Evolutionary conservation across 2,113 vertebrate species (phyloP).

Genomic region (Clarias macrocephalus): DNA sequence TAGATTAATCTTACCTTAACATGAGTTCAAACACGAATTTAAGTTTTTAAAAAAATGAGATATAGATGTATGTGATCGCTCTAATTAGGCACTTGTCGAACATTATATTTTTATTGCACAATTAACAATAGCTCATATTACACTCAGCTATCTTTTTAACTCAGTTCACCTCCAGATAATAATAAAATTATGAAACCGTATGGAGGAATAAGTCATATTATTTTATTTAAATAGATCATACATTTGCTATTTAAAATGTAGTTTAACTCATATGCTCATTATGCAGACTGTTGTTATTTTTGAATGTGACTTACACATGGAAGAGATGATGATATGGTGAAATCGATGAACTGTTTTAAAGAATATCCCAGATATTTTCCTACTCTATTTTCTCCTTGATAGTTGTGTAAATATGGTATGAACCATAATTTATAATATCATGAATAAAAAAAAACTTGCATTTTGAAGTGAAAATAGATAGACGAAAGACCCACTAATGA

Average conservation of each 20-base stretch:
- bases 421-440: slow-evolving; percentile 21
- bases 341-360: slow-evolving; percentile 10
- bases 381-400: slow-evolving; percentile 54
- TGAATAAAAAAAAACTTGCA: neutral
- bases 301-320: neutral
- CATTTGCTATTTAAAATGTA: neutral
- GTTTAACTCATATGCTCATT: neutral
- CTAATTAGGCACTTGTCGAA: neutral
- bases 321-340: neutral
- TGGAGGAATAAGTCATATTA: neutral
- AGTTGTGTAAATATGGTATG: slow-evolving; percentile 35
- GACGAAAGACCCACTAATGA: neutral
- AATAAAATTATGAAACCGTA: neutral
- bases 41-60: neutral
- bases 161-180: neutral
- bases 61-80: neutral
- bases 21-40: neutral
- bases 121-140: neutral
- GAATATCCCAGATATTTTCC: slow-evolving; percentile 59
- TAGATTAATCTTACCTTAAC: neutral
- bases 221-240: neutral
- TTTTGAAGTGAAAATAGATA: neutral
- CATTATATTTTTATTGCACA: neutral
- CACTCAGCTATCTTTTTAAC: neutral
- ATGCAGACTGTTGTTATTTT: neutral